Conservation (phyloP, 1,140 invertebrate species). For the Ceratina japonica region DNA sequence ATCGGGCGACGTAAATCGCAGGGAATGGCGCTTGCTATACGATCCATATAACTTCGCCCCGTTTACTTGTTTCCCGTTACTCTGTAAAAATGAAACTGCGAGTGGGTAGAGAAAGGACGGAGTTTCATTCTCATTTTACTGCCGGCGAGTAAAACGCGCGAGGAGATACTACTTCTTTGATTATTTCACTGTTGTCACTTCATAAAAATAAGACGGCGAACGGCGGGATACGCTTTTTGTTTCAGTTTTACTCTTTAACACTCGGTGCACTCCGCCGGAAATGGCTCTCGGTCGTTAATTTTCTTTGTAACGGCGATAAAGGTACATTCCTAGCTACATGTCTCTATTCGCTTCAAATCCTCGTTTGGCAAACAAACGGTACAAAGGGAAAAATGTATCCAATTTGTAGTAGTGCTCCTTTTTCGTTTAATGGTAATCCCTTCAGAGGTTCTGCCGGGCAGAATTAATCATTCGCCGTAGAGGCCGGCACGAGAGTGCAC, state of each 20-base stretch:
- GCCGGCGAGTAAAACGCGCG: neutral
- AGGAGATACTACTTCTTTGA: neutral
- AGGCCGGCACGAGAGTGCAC: too few species aligned
- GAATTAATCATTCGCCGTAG: too few species aligned
- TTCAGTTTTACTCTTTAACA: neutral
- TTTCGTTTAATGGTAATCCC: too few species aligned
- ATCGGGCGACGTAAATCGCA: slow-evolving; percentile 10
- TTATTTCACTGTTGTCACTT: slow-evolving; percentile 21
- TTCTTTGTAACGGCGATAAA: too few species aligned
- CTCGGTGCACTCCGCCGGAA: too few species aligned
- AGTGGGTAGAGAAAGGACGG: neutral
- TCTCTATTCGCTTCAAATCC: neutral
- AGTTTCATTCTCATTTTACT: neutral
- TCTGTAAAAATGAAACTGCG: slow-evolving; percentile 6
- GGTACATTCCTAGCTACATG: neutral
- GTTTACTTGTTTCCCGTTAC: too few species aligned
- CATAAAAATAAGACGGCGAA: slow-evolving; percentile 1
- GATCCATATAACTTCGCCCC: neutral
- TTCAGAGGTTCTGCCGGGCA: too few species aligned
- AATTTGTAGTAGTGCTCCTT: too few species aligned
- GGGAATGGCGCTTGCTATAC: neutral
- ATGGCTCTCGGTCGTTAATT: neutral
- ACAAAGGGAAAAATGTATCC: neutral
- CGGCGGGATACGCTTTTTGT: neutral
- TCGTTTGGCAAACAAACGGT: neutral